These are phyloP conservation scores for Panonychus citri DNA, from an alignment of 1,140 invertebrate genomes.

Conservation along the genomic window DNA sequence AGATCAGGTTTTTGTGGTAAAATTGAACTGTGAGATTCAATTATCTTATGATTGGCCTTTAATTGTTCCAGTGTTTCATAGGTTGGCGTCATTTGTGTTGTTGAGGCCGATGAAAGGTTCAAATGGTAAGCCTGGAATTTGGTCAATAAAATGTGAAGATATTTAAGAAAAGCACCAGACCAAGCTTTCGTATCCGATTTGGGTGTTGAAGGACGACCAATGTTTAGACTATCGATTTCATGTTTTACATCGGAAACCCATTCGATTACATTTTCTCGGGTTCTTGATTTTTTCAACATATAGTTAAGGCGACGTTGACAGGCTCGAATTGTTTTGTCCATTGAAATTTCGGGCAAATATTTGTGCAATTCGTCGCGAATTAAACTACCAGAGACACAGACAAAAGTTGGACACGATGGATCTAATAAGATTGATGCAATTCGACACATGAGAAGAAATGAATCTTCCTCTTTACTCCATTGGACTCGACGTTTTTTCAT, in stretches of 20 bases:
- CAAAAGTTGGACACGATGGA: conserved; percentile 27
- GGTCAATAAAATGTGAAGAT: conserved; percentile 15
- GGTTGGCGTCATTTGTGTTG: not conserved
- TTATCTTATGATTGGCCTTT: conserved; percentile 12
- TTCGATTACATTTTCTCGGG: conserved; percentile 30
- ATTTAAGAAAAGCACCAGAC: conserved; percentile 8
- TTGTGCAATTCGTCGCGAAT: conserved; percentile 38
- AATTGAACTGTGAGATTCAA: conserved; percentile 6
- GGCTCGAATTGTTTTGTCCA: conserved; percentile 42
- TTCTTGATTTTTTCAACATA: conserved; percentile 34
- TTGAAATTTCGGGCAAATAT: conserved; percentile 24
- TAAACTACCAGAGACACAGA: conserved; percentile 24
- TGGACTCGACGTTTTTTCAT: conserved; percentile 32
- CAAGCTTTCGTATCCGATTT: conserved; percentile 10
- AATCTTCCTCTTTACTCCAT: conserved; percentile 21
- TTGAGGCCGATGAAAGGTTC: not conserved
- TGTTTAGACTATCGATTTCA: conserved; percentile 26
- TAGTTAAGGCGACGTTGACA: conserved; percentile 38
- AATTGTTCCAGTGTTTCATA: conserved; percentile 9
- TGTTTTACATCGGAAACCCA: conserved; percentile 35
- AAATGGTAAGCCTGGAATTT: conserved; percentile 12
- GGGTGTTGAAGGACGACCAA: conserved; percentile 17
- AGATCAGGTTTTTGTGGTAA: conserved; percentile 8
- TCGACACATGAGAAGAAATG: conserved; percentile 35
- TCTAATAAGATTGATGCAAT: conserved; percentile 38